Percentiles rank a stretch among this genome's conserved stretches.
phyloP scores from a whole-genome alignment of 2,888 invertebrate genomes.

The Steinernema hermaphroditum region DNA sequence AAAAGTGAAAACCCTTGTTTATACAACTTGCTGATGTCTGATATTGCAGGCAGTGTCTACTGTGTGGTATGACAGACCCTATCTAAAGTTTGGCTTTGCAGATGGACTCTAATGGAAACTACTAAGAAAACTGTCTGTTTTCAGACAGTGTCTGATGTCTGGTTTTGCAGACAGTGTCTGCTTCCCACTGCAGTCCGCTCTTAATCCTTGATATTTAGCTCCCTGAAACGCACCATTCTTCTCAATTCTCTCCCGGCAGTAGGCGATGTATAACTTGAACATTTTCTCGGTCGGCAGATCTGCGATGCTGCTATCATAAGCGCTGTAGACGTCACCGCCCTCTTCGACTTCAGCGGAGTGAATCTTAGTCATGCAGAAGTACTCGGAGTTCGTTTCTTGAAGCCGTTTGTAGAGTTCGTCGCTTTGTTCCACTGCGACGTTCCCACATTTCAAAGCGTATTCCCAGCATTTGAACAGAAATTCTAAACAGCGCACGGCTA shows the following conservation, averaged over 20 bases:
- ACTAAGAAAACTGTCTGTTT: too few relatives aligned
- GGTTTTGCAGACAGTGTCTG: too few relatives aligned
- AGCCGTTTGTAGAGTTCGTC: conserved; percentile 2
- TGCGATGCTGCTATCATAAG: background rate
- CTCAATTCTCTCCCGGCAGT: background rate
- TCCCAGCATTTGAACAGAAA: conserved; percentile 19
- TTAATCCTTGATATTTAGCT: too few relatives aligned
- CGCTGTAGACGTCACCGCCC: background rate
- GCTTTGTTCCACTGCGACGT: background rate
- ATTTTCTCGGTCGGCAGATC: conserved; percentile 1
- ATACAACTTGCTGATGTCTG: too few relatives aligned
- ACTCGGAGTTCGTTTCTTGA: background rate
- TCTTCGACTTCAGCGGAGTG: background rate
- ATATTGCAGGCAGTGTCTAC: too few relatives aligned
- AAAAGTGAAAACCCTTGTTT: too few relatives aligned
- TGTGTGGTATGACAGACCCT: too few relatives aligned
- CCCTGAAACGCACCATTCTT: background rate
- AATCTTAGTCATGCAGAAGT: conserved; percentile 1
- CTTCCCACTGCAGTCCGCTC: too few relatives aligned
- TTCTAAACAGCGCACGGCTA: background rate
- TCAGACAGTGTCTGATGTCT: too few relatives aligned
- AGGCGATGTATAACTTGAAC: background rate
- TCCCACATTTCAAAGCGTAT: conserved; percentile 6
- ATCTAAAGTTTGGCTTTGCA: too few relatives aligned
- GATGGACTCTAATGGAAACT: too few relatives aligned